Conservation (phyloP, 2,797 vertebrate genomes). For the Anabas testudineus region DNA sequence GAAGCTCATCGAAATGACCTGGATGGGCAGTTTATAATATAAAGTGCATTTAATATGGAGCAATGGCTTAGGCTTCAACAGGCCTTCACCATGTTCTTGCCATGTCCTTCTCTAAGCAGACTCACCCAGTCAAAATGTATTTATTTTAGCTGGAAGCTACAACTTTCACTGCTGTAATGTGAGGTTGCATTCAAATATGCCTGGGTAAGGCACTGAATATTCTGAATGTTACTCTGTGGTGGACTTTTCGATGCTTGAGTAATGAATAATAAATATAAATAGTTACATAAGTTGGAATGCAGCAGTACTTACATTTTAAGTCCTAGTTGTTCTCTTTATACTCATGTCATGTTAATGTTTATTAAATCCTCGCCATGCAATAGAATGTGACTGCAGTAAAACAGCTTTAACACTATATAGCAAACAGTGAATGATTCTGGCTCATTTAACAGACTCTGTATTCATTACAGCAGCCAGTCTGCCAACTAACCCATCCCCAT, state of each 20-base stretch:
- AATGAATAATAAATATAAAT: background rate
- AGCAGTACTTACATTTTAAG: background rate
- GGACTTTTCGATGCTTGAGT: too few species aligned
- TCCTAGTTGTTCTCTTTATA: background rate
- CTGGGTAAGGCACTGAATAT: background rate
- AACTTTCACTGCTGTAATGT: too few species aligned
- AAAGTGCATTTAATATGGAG: conserved; percentile 22
- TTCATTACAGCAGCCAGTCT: conserved; percentile 8
- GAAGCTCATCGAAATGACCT: too few species aligned
- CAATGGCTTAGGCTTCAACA: conserved; percentile 1
- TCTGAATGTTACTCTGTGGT: too few species aligned
- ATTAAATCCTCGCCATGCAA: too few species aligned
- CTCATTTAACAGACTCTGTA: conserved; percentile 9
- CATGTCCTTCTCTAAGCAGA: too few species aligned
- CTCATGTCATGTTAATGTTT: background rate
- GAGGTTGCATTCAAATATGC: background rate
- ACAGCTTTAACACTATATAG: background rate
- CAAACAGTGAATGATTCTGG: background rate
- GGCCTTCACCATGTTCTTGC: background rate
- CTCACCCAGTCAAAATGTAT: background rate
- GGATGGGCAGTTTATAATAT: too few species aligned
- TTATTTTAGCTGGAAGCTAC: conserved; percentile 1
- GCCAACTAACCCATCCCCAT: conserved; percentile 26
- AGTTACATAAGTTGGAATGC: background rate
- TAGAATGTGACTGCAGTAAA: background rate